Evolutionary conservation across 2,797 vertebrate genomes (phyloP), one percentile per base, ranked within the genome.

Genomic region (Bovichtus diacanthus): DNA sequence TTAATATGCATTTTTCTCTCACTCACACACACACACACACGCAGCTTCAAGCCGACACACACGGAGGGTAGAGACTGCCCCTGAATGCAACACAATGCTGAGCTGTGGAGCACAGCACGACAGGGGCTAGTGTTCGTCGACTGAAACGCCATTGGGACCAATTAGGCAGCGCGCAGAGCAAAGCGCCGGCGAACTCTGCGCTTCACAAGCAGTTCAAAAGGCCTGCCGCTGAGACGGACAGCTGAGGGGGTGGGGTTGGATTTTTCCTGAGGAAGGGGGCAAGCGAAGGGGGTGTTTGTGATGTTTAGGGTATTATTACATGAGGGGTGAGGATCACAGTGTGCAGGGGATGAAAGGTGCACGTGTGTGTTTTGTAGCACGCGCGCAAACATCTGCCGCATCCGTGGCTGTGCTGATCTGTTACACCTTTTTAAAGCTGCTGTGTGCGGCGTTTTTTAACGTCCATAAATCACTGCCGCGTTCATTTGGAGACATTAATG

Each of bases 101-200:
- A 72, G 89, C 82, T 86, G 76, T 62, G 69, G 82, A 92, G 86
- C 74, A 5, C 81, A 85, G 70, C 76, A 18, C 69, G 54, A 81
- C 82, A 55, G 84, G 86, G 83, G 81, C 78, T 5, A 41, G 61
- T 80, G 80, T 83, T 90, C 62, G 67, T 76, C 47, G 44, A 59
- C 88, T 80, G 68, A 83, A 86, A 92, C 86, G 78, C 92, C 88
- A 87, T 38, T 82, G 92, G 92, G 88, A 93, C 89, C 92, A 94
- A 94, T 93, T 92, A 93, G 81, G 81, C 58, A 54, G 77, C 1
- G 78, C 21, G 38, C 78, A 78, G 79, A 88, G 88, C 83, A 80
- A 82, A 87, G 86, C 41, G 54, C 73, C 68, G 64, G 78, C 75
- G 25, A 87, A 82, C 34, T 66, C 79, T 19, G 50, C 31, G 38